Base-by-base conservation (phyloP, 1,140 invertebrate species). In the Megathymus violae region DNA sequence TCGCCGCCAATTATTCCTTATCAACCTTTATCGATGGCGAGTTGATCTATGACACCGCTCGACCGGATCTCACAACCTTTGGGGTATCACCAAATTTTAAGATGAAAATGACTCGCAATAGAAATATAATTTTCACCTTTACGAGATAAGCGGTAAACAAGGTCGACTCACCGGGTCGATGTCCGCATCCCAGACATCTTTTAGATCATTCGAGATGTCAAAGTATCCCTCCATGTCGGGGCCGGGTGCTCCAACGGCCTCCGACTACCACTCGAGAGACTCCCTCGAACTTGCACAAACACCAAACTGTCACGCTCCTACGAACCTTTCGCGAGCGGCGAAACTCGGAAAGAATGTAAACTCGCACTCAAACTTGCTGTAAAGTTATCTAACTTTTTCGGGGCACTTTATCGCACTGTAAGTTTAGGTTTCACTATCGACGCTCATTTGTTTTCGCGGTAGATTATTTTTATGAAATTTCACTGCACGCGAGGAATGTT, bases 161-260 rank as follows among this genome's bases (percentile, higher is more conserved):
- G 78, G 79, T 83, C 72, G 73, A 94, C 94, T 95, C 89, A 95
- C 94, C 93, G 94, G 93, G 85, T 95, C 94, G 74, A 95, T 93
- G 91, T 95, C 95, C 74, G 94, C 93, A 78, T 95, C 95, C 95
- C 95, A 96, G 74, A 95, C 91, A 82, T 95, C 95, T 88, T 94
- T 94, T 75, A 95, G 92, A 88, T 95, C 95, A 74, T 94, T 93
- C 58, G 91, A 92, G 82, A 94, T 93, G 90, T 95, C 94, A 89
- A 94, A 95, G 83, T 94, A 94, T 69, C 93, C 92, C 92, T 95
- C 94, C 92, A 94, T 94, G 81, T 71, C 80, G 76, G 81, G 80
- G 81, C 80, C 82, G 78, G 82, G 69, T 71, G 52, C 63, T 62
- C 64, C 62, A 59, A 78, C 80, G 80, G 77, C 85, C 76, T 77